These are phyloP conservation scores for Pao palembangensis DNA, from an alignment of 2,113 vertebrate species.

Conservation along the genomic window DNA sequence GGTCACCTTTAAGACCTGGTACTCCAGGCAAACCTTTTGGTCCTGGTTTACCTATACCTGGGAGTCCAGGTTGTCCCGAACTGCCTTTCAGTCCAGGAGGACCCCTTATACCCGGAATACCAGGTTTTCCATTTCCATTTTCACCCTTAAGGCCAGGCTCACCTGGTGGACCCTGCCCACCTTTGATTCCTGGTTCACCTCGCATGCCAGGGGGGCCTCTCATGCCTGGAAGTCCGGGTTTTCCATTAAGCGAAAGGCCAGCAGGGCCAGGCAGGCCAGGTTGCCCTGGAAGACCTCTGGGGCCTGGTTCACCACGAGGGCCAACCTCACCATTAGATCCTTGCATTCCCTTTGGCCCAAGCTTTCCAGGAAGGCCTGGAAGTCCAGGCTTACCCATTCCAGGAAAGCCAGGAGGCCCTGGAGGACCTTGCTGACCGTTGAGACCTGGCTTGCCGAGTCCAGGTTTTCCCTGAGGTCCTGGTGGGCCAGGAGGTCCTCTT, in stretches of 20 bases:
- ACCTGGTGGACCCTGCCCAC: conserved; percentile 81
- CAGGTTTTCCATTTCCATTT: conserved; percentile 89
- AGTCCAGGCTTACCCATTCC: conserved; percentile 92
- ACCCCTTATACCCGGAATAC: conserved; percentile 81
- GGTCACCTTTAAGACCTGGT: conserved; percentile 83
- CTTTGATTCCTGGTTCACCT: conserved; percentile 87
- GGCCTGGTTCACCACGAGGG: conserved; percentile 84
- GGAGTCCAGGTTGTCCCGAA: conserved; percentile 74
- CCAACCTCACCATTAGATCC: conserved; percentile 82
- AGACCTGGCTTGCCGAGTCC: conserved; percentile 91
- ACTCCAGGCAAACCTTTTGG: conserved; percentile 82
- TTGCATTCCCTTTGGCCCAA: conserved; percentile 83
- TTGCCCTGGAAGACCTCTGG: conserved; percentile 83
- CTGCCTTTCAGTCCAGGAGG: conserved; percentile 81
- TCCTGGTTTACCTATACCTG: conserved; percentile 86
- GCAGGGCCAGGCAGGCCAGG: conserved; percentile 91
- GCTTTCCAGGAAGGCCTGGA: conserved; percentile 89
- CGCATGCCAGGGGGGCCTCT: conserved; percentile 83
- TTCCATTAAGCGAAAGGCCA: conserved; percentile 91
- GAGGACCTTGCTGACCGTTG: conserved; percentile 87
- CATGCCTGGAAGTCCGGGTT: conserved; percentile 85
- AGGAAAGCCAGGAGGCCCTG: conserved; percentile 87
- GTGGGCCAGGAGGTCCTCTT: conserved; percentile 84
- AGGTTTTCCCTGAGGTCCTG: conserved; percentile 90
- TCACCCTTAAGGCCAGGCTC: conserved; percentile 89